These are phyloP conservation scores for Piscicola geometra DNA, from an alignment of 2,888 invertebrate genomes.

Conservation along the genomic window DNA sequence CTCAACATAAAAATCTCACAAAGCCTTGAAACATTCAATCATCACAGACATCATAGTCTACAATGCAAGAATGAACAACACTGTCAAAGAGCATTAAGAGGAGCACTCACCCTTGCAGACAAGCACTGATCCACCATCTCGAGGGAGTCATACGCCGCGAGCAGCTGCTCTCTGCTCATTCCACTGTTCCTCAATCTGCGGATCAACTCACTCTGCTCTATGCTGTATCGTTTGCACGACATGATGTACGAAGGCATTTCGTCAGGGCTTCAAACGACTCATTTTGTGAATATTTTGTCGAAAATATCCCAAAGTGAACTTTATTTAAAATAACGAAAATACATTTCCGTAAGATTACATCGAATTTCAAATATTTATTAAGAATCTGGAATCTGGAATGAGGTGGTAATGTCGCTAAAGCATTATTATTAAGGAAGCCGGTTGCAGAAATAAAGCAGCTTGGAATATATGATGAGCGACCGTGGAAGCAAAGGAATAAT, in stretches of 20 bases:
- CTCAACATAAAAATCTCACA: too few species aligned
- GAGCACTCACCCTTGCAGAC: too few species aligned
- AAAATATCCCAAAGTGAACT: background rate
- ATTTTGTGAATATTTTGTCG: background rate
- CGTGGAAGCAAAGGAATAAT: conserved; percentile 18
- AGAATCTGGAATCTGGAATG: background rate
- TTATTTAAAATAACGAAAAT: background rate
- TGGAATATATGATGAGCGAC: conserved; percentile 16
- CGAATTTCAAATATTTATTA: background rate
- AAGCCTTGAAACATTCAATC: too few species aligned
- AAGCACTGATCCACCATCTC: conserved; percentile 49
- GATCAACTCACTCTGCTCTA: conserved; percentile 59
- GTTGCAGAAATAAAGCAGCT: conserved; percentile 18
- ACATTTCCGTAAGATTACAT: background rate
- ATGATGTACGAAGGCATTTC: conserved; percentile 28
- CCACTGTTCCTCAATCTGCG: conserved; percentile 57
- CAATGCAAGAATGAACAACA: too few species aligned
- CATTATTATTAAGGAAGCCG: conserved; percentile 6
- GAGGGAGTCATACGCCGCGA: conserved; percentile 52
- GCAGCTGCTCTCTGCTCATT: conserved; percentile 55
- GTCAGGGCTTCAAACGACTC: conserved; percentile 2
- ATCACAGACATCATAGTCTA: too few species aligned
- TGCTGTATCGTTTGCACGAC: conserved; percentile 51
- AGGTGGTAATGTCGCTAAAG: conserved; percentile 4
- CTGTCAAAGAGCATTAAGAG: too few species aligned